Percentiles rank a stretch among this genome's conserved stretches.
Conservation (phyloP, 2,113 vertebrate species). For the Archocentrus centrarchus region DNA sequence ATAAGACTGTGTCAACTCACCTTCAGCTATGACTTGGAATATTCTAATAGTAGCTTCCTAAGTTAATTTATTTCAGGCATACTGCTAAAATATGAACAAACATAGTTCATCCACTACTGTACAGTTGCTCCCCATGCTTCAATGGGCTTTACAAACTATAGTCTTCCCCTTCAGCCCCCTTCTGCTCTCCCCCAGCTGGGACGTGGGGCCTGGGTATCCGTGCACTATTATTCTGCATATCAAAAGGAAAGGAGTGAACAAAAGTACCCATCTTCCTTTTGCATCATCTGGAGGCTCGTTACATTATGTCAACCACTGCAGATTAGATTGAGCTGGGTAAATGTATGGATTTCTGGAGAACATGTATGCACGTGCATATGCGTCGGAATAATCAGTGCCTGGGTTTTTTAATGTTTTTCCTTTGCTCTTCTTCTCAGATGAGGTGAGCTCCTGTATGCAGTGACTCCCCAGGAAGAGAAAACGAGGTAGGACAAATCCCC, state of each 20-base stretch:
- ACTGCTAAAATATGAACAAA: conserved; percentile 67
- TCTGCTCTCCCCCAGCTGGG: conserved; percentile 22
- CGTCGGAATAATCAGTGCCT: conserved; percentile 61
- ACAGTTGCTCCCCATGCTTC: conserved; percentile 53
- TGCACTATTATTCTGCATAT: conserved; percentile 42
- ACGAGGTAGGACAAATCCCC: conserved; percentile 82
- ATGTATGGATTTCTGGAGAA: conserved; percentile 54
- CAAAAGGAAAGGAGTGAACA: conserved; percentile 49
- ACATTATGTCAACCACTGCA: conserved; percentile 31
- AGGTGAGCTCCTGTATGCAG: conserved; percentile 77
- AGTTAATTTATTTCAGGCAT: conserved; percentile 91
- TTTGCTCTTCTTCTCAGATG: conserved; percentile 79
- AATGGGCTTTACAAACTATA: conserved; percentile 54
- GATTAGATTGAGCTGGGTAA: conserved; percentile 51
- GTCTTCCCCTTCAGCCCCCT: conserved; percentile 21
- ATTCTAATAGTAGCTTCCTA: conserved; percentile 84
- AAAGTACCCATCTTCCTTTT: conserved; percentile 55
- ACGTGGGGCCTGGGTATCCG: conserved; percentile 21
- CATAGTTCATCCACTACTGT: conserved; percentile 51
- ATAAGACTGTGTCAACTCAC: conserved; percentile 79
- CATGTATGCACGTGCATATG: conserved; percentile 37
- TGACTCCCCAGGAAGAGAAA: conserved; percentile 81
- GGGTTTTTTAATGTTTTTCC: conserved; percentile 69
- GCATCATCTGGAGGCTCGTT: conserved; percentile 35
- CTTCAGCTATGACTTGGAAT: conserved; percentile 84